Evolutionary conservation across 2,888 invertebrate genomes (phyloP), one percentile per base, ranked within the genome.

Genomic region (Agriopis leucophaearia): DNA sequence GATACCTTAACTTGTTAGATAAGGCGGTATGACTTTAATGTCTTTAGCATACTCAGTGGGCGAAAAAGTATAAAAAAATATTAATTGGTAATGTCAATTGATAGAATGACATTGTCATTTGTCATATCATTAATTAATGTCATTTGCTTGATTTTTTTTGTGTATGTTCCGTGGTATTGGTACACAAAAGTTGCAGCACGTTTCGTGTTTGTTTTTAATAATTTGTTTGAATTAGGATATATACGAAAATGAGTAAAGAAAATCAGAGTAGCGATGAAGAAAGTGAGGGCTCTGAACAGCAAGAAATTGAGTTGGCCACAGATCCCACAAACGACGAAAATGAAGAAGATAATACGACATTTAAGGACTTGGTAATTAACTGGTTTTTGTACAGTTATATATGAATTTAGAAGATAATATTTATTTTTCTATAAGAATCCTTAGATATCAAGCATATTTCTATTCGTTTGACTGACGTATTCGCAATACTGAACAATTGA

Each of bases 281-380:
- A 67, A 82, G 66, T 50, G 72, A 79, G 27, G 78, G 79, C 42
- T 81, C 81, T 9, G 82, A 82, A 66, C 79, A 78, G 52, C 83
- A 83, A 64, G 73, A 80, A 56, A 73, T 73, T 50, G 72, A 79
- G 47, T 66, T 78, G 12, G 55, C 70, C 27, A 70, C 73, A 27
- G 75, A 82, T 70, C 74, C 69, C 13, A 74, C 70, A 59, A 77
- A 72, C 16, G 82, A 80, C 10, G 82, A 78, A 9, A 74, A 71
- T 42, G 87, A 85, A 70, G 88, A 88, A 27, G 89, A 90, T 75
- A 87, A 83, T 12, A 87, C 87, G 13, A 89, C 94, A n/a, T 94
- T 94, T 72, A 91, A 94, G 83, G 92, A 94, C 69, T 87, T 94
- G 82, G 94, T 94, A 79, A 74, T 82, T 78, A 56, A 40, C 42